A percentile compares a stretch with the other conserved stretches of the same genome.
phyloP scores from a whole-genome alignment of 2,797 vertebrate species.

The Tragelaphus eurycerus region DNA sequence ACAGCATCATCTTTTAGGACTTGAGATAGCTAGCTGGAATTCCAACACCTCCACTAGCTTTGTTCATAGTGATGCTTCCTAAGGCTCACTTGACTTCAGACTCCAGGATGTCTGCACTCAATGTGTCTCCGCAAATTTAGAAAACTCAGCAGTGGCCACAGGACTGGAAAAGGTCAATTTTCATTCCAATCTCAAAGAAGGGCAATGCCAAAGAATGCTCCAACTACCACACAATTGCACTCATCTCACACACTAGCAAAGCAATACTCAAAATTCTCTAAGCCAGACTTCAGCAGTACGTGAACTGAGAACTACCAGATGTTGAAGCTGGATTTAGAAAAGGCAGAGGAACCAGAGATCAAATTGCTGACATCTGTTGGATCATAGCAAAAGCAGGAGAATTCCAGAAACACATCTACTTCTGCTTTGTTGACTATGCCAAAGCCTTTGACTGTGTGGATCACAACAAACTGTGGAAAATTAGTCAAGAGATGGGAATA shows the following conservation, averaged over 20 bases:
- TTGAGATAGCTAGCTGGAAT: not conserved
- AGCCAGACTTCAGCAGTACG: not conserved
- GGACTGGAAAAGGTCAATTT: not conserved
- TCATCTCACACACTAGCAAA: not conserved
- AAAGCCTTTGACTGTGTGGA: not conserved
- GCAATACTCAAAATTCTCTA: not conserved
- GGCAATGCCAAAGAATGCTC: not conserved
- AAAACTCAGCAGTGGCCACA: not conserved
- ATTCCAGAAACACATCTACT: not conserved
- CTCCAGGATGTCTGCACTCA: not conserved
- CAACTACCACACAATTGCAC: not conserved
- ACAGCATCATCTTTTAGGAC: not conserved
- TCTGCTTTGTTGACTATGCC: not conserved
- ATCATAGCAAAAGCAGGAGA: not conserved
- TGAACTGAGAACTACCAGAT: not conserved
- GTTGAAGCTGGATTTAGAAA: not conserved
- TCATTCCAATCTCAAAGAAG: not conserved
- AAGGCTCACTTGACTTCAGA: not conserved
- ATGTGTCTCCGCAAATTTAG: not conserved
- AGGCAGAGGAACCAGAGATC: not conserved
- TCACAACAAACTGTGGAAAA: not conserved
- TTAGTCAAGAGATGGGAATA: not conserved
- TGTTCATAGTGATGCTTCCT: not conserved
- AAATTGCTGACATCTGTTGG: not conserved
- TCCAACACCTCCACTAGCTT: not conserved